phyloP scores from a whole-genome alignment of 2,113 vertebrate species.

The Catharus minimus region DNA sequence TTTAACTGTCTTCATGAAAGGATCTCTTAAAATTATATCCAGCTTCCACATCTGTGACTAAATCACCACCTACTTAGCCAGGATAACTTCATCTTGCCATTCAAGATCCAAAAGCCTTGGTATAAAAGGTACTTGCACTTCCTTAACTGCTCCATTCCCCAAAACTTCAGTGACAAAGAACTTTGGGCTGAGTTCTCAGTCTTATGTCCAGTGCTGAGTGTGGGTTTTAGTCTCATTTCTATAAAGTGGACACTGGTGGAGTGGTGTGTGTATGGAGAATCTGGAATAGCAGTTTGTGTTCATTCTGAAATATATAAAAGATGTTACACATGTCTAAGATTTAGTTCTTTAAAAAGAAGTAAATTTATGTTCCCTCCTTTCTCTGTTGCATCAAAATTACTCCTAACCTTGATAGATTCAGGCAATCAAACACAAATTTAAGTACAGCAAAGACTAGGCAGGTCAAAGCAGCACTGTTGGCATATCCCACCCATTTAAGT shows the following conservation, averaged over 20 bases:
- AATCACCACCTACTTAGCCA: not conserved
- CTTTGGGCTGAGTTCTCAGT: not conserved
- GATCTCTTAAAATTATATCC: not conserved
- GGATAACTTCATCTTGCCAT: not conserved
- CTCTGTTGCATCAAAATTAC: not conserved
- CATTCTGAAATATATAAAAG: not conserved
- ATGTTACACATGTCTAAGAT: not conserved
- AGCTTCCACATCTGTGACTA: not conserved
- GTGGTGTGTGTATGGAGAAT: not conserved
- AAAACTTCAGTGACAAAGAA: not conserved
- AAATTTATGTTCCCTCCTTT: not conserved
- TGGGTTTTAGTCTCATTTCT: not conserved
- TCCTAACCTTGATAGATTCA: not conserved
- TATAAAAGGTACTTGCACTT: not conserved
- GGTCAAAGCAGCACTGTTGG: not conserved
- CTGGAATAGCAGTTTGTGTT: not conserved
- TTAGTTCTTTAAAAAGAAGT: not conserved
- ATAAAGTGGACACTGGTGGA: not conserved
- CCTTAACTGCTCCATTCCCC: not conserved
- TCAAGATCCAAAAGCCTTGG: not conserved
- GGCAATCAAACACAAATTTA: not conserved
- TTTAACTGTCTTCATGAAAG: not conserved
- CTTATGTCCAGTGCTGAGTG: not conserved
- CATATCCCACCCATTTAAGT: not conserved
- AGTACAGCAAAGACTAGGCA: not conserved